These are phyloP conservation scores for Alethe castanea DNA, from an alignment of 2,113 vertebrate genomes.

Conservation along the genomic window DNA sequence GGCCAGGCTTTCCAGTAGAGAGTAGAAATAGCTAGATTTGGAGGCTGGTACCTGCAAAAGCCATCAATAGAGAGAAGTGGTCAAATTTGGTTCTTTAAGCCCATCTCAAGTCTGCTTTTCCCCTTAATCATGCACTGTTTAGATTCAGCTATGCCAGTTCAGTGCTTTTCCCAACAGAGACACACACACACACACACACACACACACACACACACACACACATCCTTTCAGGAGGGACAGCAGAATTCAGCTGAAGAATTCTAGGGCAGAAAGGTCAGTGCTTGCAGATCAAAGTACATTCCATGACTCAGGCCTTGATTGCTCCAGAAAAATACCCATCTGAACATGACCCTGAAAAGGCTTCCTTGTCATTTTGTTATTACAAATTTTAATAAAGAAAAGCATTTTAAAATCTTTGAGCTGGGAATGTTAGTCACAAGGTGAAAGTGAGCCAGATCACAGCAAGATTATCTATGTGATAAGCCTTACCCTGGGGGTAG, in stretches of 20 bases:
- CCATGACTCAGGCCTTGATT: not conserved
- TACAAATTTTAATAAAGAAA: not conserved
- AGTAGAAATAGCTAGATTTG: constrained; percentile 93
- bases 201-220: too few species aligned
- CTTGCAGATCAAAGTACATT: not conserved
- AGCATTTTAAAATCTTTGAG: not conserved
- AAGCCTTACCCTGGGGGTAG: constrained; percentile 87
- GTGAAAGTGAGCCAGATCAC: not conserved
- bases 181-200: too few species aligned
- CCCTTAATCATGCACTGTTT: not conserved
- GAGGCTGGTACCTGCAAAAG: constrained; percentile 88
- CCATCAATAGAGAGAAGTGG: not conserved
- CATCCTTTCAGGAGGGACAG: not conserved
- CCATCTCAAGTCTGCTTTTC: not conserved
- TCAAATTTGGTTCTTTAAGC: not conserved
- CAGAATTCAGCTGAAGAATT: not conserved
- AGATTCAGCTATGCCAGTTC: not conserved
- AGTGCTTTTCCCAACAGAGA: not conserved
- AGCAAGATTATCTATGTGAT: not conserved
- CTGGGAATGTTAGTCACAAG: not conserved
- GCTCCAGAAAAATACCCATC: not conserved
- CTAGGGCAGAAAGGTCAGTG: not conserved
- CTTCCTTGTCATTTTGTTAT: not conserved
- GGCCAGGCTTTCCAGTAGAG: constrained; percentile 99
- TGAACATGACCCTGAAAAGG: not conserved